These are phyloP conservation scores for Dendrolimus kikuchii DNA, from an alignment of 1,140 invertebrate species.

Conservation along the genomic window DNA sequence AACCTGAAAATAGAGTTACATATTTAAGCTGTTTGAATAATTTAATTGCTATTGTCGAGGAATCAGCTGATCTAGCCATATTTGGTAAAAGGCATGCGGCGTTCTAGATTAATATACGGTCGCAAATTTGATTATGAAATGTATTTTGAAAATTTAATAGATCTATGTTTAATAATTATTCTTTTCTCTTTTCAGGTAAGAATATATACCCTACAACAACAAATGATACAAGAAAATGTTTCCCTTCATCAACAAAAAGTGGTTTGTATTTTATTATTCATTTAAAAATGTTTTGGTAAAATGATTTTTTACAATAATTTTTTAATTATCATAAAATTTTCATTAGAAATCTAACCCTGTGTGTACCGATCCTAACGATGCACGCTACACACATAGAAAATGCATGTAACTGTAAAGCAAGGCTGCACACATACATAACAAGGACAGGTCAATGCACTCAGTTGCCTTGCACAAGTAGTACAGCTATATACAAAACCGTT, in stretches of 20 bases:
- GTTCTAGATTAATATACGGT: too few species aligned
- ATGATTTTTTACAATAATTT: conserved; percentile 9
- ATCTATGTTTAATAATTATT: conserved; percentile 1
- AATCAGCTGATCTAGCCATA: too few species aligned
- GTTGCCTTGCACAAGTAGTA: conserved; percentile 64
- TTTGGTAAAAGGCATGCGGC: too few species aligned
- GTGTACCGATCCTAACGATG: conserved; percentile 56
- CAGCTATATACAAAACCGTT: conserved; percentile 25
- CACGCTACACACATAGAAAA: conserved; percentile 51
- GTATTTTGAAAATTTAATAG: too few species aligned
- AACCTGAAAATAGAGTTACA: too few species aligned
- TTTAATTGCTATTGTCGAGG: too few species aligned
- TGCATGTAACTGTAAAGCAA: conserved; percentile 66
- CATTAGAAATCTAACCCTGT: conserved; percentile 13
- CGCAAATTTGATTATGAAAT: too few species aligned
- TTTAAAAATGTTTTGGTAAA: conserved; percentile 2
- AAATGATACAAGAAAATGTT: conserved; percentile 5
- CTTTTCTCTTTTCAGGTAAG: conserved; percentile 35
- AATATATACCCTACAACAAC: conserved; percentile 1
- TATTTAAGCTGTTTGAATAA: too few species aligned
- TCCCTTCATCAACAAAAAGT: conserved; percentile 4
- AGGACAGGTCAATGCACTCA: conserved; percentile 70
- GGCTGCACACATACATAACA: conserved; percentile 65
- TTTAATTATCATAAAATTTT: conserved; percentile 14
- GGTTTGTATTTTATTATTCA: conserved; percentile 10